Evolutionary conservation across 2,888 invertebrate genomes (phyloP).

Genomic region (Heliconius charithonia): DNA sequence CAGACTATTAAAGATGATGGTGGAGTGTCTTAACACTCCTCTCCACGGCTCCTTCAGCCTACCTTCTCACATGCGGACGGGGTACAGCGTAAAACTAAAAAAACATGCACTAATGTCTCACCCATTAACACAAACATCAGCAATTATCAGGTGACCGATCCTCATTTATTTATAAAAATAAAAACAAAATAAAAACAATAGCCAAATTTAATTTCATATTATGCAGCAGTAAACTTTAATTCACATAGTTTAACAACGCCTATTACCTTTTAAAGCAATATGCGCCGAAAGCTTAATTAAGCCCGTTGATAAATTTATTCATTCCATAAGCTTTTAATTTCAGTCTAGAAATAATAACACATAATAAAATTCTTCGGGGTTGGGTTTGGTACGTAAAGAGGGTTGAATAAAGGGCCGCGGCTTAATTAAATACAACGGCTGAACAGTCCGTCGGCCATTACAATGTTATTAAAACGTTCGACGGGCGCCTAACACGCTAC

Average conservation of each 20-base stretch:
- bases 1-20: too few relatives aligned
- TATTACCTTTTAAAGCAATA: constrained; percentile 38
- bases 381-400: constrained; percentile 54
- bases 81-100: background rate
- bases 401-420: constrained; percentile 65
- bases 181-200: constrained; percentile 31
- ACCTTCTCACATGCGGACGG: too few relatives aligned
- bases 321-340: constrained; percentile 54
- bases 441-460: constrained; percentile 74
- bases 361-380: constrained; percentile 69
- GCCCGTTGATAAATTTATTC: constrained; percentile 48
- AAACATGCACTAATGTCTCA: background rate
- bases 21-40: too few relatives aligned
- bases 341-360: constrained; percentile 67
- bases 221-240: constrained; percentile 34
- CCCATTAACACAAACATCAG: background rate
- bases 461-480: constrained; percentile 82
- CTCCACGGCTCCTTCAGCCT: too few relatives aligned
- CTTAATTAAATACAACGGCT: constrained; percentile 78
- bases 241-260: constrained; percentile 36
- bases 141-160: background rate
- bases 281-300: constrained; percentile 41
- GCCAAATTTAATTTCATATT: constrained; percentile 35
- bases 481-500: constrained; percentile 69
- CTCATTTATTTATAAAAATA: constrained; percentile 19